These are phyloP conservation scores for Alosa alosa DNA, from an alignment of 2,113 vertebrate species.

Conservation along the genomic window DNA sequence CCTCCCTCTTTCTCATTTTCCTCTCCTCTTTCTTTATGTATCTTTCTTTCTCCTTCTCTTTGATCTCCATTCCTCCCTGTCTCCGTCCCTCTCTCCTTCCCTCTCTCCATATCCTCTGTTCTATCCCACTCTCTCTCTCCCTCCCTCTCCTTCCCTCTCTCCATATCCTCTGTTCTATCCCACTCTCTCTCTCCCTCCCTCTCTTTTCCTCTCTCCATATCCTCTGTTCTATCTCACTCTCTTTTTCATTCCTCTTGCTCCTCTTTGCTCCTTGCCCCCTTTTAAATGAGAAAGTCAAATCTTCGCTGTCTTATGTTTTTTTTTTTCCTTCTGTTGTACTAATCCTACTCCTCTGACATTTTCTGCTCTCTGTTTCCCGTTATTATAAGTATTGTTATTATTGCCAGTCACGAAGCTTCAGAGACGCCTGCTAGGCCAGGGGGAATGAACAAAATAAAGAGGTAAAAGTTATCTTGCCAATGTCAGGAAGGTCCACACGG, in stretches of 20 bases:
- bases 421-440: constrained; percentile 37
- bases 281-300: constrained; percentile 44
- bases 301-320: constrained; percentile 56
- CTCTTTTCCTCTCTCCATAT: background rate
- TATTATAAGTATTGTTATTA: constrained; percentile 64
- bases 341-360: constrained; percentile 65
- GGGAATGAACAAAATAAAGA: constrained; percentile 57
- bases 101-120: background rate
- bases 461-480: constrained; percentile 45
- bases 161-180: background rate
- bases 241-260: background rate
- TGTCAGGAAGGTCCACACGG: constrained; percentile 40
- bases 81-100: background rate
- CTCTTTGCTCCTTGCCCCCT: background rate
- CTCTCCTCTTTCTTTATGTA: too few species aligned
- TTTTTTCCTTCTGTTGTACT: constrained; percentile 58
- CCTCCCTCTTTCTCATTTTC: too few species aligned
- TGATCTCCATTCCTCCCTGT: too few species aligned
- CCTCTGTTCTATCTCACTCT: background rate
- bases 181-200: background rate
- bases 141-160: background rate
- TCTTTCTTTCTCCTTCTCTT: background rate
- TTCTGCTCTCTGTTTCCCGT: constrained; percentile 55
- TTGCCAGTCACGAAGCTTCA: constrained; percentile 57
- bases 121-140: background rate